Base-by-base conservation (phyloP, 2,113 vertebrate genomes). In the Poeciliopsis turrubarensis region DNA sequence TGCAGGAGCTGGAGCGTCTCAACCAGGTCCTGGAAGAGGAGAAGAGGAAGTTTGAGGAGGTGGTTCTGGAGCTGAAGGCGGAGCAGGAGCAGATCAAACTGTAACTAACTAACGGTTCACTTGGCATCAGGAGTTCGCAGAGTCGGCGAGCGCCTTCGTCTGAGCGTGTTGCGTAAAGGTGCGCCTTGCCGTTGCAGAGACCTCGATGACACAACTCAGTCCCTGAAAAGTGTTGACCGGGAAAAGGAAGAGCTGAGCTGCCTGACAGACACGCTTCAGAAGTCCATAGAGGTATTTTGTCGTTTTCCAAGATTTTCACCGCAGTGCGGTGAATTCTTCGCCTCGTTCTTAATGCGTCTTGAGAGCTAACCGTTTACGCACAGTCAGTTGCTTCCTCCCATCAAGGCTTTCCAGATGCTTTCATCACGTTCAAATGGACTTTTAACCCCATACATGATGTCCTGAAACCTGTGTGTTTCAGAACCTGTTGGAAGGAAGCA, bases 81-180 rank as follows among this genome's bases (percentile, higher is more conserved):
- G 98, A 98, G 80, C 98, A 98, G 88, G 97, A 99, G 17, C 96
- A 98, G 88, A 98, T 98, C 86, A 97, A 95, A 85, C 85, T 94
- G 98, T 99, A 84, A 80, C 17, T 13, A 6, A 47, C 66, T 25
- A 2, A 2, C 10, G 17, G 15, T 10, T 22, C 34, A 0, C 6
- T 9, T 26, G 19, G 2, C 0, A 0, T 31, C 47, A 1, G 25
- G 6, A 12, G n/a, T 44, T 1, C 3, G 8, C 34, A 13, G 15
- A 2, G 8, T 1, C 14, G 7, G 2, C 14, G 31, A 22, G 3
- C 0, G 0, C 0, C 0, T 8, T 34, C 13, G 1, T 1, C 25
- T 66, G n/a, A 25, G 5, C 26, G 10, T 17, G 27, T 17, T 15
- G 44, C 17, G 12, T 47, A 19, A 47, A 25, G 0, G 60, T 14